Evolutionary conservation across 2,113 vertebrate genomes (phyloP).

Genomic region (human): GRCh38 chr5:95570001-95570500

Average conservation of each 20-base stretch:
- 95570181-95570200: background rate
- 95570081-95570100: background rate
- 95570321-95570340: background rate
- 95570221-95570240: background rate
- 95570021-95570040: background rate
- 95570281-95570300: background rate
- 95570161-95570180: background rate
- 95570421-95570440: background rate
- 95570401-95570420: no score
- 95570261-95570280: background rate
- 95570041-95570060: background rate
- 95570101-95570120: background rate
- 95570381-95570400: background rate
- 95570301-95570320: background rate
- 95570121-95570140: background rate
- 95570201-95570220: background rate
- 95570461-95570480: background rate
- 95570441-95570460: background rate
- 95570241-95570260: background rate
- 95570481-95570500: background rate
- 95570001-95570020: background rate
- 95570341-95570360: background rate
- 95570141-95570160: background rate
- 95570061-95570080: background rate
- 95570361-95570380: background rate